Conservation (phyloP, 2,888 invertebrate species). For the Drosophila dives region DNA sequence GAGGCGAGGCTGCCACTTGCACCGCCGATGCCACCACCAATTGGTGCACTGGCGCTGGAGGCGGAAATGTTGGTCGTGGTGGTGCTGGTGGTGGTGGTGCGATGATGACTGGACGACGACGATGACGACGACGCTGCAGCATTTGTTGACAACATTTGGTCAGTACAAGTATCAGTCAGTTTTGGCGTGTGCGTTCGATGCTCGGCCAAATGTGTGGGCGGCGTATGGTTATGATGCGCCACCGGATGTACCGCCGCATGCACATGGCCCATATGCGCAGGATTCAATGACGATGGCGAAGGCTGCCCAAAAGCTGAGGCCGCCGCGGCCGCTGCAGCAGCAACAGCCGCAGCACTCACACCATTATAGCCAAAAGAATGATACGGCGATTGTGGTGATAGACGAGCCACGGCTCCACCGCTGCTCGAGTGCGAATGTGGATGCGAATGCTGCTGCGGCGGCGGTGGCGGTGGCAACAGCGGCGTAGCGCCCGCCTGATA, state of each 20-base stretch:
- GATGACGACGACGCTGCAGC: conserved; percentile 66
- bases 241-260: conserved; percentile 52
- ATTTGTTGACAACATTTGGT: conserved; percentile 55
- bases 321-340: conserved; percentile 77
- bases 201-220: conserved; percentile 69
- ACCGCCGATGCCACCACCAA: conserved; percentile 17
- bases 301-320: conserved; percentile 76
- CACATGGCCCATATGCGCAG: conserved; percentile 60
- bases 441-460: conserved; percentile 59
- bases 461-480: conserved; percentile 68
- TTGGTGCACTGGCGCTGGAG: conserved; percentile 63
- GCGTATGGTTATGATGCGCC: conserved; percentile 45
- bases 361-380: conserved; percentile 83
- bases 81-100: conserved; percentile 66
- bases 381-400: conserved; percentile 84
- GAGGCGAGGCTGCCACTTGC: conserved; percentile 51
- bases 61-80: conserved; percentile 51
- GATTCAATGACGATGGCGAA: conserved; percentile 33
- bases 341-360: conserved; percentile 78
- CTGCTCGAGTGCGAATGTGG: conserved; percentile 39
- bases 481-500: conserved; percentile 84
- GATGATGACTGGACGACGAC: conserved; percentile 67
- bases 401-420: conserved; percentile 84
- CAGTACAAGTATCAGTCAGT: conserved; percentile 78
- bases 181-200: conserved; percentile 70